phyloP scores from a whole-genome alignment of 2,888 invertebrate genomes.

The Cryptocephalus moraei region DNA sequence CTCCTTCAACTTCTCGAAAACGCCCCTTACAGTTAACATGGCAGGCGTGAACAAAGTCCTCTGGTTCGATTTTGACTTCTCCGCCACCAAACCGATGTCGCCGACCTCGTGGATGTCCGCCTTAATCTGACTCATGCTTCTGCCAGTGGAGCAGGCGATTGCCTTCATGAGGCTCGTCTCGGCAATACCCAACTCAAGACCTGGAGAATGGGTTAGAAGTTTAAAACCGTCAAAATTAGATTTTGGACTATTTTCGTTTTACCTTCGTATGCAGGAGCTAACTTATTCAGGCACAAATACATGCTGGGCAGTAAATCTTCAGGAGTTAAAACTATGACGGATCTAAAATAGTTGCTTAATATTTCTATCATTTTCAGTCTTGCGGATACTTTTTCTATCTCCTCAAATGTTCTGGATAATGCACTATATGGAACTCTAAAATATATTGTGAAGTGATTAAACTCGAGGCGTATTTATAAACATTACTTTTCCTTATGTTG shows the following conservation, averaged over 20 bases:
- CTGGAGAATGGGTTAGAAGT: slow-evolving; percentile 25
- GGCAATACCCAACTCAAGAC: slow-evolving; percentile 83
- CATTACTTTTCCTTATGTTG: slow-evolving; percentile 54
- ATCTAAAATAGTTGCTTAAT: slow-evolving; percentile 83
- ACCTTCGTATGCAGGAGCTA: slow-evolving; percentile 94
- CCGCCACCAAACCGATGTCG: slow-evolving; percentile 86
- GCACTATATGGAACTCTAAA: slow-evolving; percentile 86
- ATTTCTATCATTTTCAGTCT: slow-evolving; percentile 88
- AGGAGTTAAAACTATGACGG: slow-evolving; percentile 79
- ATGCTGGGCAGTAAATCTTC: slow-evolving; percentile 84
- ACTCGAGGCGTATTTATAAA: not conserved
- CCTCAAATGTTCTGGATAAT: slow-evolving; percentile 78
- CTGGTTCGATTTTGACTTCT: slow-evolving; percentile 74
- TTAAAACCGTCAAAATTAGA: not conserved
- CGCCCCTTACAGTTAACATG: slow-evolving; percentile 41
- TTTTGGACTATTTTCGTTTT: slow-evolving; percentile 20
- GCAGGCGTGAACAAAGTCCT: slow-evolving; percentile 80
- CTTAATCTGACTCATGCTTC: slow-evolving; percentile 75
- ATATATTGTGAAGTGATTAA: slow-evolving; percentile 7
- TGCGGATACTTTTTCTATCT: slow-evolving; percentile 76
- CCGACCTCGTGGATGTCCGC: slow-evolving; percentile 60
- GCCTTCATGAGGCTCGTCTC: slow-evolving; percentile 92
- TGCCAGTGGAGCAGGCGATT: slow-evolving; percentile 80
- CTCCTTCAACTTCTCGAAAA: slow-evolving; percentile 76
- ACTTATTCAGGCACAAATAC: slow-evolving; percentile 89